phyloP scores from a whole-genome alignment of 2,113 vertebrate genomes.

The Coryphaenoides rupestris region DNA sequence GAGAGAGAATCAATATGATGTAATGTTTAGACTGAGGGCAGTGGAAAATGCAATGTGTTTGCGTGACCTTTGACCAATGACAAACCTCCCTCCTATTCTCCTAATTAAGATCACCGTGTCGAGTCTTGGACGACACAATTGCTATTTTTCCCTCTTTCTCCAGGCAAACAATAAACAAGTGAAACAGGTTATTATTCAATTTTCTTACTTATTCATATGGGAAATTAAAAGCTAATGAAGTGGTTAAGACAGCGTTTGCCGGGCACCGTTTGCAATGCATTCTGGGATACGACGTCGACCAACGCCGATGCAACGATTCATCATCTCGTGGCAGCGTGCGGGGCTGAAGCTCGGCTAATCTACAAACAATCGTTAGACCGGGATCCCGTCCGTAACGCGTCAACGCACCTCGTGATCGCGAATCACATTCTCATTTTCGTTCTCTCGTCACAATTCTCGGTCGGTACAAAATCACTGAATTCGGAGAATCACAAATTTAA shows the following conservation, averaged over 20 bases:
- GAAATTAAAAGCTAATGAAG: slow-evolving; percentile 80
- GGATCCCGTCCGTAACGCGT: no score
- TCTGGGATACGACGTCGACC: slow-evolving; percentile 28
- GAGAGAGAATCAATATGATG: not conserved
- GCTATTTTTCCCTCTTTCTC: slow-evolving; percentile 19
- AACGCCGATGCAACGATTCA: slow-evolving; percentile 41
- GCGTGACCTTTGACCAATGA: not conserved
- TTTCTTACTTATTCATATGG: slow-evolving; percentile 73
- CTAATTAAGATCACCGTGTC: slow-evolving; percentile 36
- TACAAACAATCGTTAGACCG: slow-evolving; percentile 1
- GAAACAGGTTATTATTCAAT: slow-evolving; percentile 57
- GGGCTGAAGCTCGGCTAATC: slow-evolving; percentile 28
- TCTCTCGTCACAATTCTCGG: no score
- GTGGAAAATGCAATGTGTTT: slow-evolving; percentile 9
- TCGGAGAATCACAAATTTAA: no score
- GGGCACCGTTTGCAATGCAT: slow-evolving; percentile 45
- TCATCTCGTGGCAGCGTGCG: slow-evolving; percentile 31
- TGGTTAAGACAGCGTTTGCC: slow-evolving; percentile 51
- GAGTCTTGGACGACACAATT: slow-evolving; percentile 6
- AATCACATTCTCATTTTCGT: no score
- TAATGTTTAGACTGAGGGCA: not conserved
- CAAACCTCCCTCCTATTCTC: not conserved
- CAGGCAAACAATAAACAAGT: slow-evolving; percentile 45
- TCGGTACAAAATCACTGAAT: no score
- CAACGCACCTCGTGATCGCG: no score